Base-by-base conservation (phyloP, 2,888 invertebrate genomes). In the Ditylenchus weischeri region DNA sequence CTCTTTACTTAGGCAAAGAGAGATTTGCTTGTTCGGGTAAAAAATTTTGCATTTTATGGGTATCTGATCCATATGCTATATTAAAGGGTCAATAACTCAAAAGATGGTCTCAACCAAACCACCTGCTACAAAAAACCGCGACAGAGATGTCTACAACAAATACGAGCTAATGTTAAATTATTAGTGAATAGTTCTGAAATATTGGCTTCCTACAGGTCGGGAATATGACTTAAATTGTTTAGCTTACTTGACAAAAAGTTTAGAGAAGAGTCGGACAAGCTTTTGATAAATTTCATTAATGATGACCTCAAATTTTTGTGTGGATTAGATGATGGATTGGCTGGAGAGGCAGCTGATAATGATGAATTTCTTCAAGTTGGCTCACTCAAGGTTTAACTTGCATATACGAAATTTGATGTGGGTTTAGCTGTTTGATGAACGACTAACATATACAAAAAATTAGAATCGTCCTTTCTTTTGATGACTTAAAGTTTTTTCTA, bases 1-100 rank as follows among this genome's bases (percentile, higher is more conserved):
- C 21, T 51, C 54, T 36, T 21, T 6, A 13, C 18, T 67, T 43
- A 35, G 65, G 21, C 64, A 57, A 38, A 57, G 65, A 35, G 67
- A 67, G 57, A 35, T 67, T 19, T 58, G 60, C 19, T 66, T 67
- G 43, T 67, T 67, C 29, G 50, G 67, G 67, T 67, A 19, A 8
- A 43, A 43, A 43, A 8, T 13, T 15, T 43, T 43, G 13, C 43
- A 43, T 6, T 13, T 43, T 15, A 43, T 43, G 3, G 1, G 3
- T 1, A 3, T 43, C 43, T 6, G 3, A 15, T 29, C 3, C 43
- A 6, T 15, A 43, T 15, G 15, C 29, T 15, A 21, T 54, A 15
- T 54, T 50, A 19, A 18, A 54, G 54, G 1, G n/a, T 54, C 2
- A 29, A 54, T 11, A 4, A 54, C 54, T 13, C n/a, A 18, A 54